Base-by-base conservation (phyloP, 2,888 invertebrate species). In the Euzetes globulus region DNA sequence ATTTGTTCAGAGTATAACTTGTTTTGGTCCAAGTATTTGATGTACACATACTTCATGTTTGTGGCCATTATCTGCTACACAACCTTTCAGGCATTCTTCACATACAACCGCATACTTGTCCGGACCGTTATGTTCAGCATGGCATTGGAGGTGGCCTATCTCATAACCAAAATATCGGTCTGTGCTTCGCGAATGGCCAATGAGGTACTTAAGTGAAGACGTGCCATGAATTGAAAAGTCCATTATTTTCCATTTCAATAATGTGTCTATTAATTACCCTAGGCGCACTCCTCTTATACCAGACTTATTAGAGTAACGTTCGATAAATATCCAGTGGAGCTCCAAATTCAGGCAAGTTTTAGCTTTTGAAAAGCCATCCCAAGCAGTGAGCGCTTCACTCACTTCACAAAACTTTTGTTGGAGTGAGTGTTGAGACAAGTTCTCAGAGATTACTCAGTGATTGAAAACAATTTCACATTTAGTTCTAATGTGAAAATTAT, bases 261-360 rank as follows among this genome's bases (percentile, higher is more conserved):
- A 47, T 27, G 22, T 1, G 5, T 50, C 25, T 29, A 33, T 55
- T 22, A 50, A 63, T 27, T 63, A 47, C 11, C 33, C n/a, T 29
- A 75, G 75, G 75, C 75, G 4, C 75, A 75, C 52, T 3, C 33
- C 13, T 68, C 72, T 29, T 75, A 75, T 72, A 63, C 72, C 7
- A 60, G 72, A 58, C 63, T 75, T 19, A 75, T 75, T 33, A 60
- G 75, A 19, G 75, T 72, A 22, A 75, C 75, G 19, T 75, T 75
- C 41, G 60, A 72, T 37, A 72, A 75, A 58, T 75, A 75, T 72
- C 75, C 75, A 47, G 75, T 75, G 29, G 75, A 75, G 60, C 63
- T 75, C 22, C 75, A 75, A n/a, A 75, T 75, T 63, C 75, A 75
- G 75, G 75, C 72, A 55, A 55, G 63, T 25, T n/a, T 33, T 72